Conservation (phyloP, 2,113 vertebrate genomes). For the Rhagologus leucostigma region DNA sequence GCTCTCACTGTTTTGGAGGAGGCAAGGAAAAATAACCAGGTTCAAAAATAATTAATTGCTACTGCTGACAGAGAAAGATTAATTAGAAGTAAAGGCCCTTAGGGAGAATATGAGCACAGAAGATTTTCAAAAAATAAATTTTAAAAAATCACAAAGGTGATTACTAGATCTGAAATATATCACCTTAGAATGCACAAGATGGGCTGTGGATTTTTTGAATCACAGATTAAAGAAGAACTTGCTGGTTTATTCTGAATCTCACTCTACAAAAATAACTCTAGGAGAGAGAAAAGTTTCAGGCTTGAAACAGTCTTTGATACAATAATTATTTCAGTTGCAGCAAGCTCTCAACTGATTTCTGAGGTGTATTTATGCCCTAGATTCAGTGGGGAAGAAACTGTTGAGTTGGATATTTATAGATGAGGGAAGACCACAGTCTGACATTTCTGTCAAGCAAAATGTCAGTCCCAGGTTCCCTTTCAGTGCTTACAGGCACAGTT, state of each 20-base stretch:
- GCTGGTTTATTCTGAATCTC: background rate
- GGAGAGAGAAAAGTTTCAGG: background rate
- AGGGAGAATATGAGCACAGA: background rate
- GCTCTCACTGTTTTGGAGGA: background rate
- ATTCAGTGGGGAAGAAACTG: background rate
- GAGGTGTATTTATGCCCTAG: background rate
- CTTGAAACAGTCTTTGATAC: background rate
- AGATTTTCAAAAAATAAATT: background rate
- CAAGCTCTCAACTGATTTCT: background rate
- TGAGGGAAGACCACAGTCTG: background rate
- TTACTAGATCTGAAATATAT: background rate
- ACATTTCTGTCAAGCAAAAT: background rate
- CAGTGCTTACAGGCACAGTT: background rate
- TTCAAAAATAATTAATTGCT: background rate
- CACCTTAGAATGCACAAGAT: background rate
- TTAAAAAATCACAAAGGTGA: background rate
- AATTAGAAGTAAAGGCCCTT: background rate
- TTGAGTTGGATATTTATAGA: background rate
- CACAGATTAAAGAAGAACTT: background rate
- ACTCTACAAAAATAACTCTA: background rate
- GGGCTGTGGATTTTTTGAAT: background rate
- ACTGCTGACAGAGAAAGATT: background rate
- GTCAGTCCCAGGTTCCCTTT: background rate
- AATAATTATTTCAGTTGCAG: background rate
- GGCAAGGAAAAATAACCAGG: background rate